Percentiles rank a stretch among this genome's conserved stretches.
These are phyloP conservation scores for Iselma pallidipennis DNA, from an alignment of 2,888 invertebrate genomes.

Conservation along the genomic window DNA sequence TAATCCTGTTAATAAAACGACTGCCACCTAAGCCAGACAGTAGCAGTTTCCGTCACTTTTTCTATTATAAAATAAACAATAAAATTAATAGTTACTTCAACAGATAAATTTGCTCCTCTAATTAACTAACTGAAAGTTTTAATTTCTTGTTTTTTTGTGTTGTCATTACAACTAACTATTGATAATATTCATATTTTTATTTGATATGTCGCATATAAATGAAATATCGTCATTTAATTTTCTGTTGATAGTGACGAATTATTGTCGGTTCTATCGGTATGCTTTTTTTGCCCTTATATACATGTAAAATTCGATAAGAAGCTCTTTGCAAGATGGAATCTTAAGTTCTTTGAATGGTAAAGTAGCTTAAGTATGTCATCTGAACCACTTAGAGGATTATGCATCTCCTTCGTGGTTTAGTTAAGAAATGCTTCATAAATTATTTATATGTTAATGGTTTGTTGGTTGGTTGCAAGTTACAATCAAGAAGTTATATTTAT, in stretches of 20 bases:
- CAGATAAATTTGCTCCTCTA: neutral
- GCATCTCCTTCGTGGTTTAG: slow-evolving; percentile 8
- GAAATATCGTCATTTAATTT: no score
- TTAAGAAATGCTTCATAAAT: slow-evolving; percentile 18
- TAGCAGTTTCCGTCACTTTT: neutral
- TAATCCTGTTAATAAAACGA: neutral
- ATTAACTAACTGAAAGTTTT: neutral
- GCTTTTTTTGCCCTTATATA: neutral
- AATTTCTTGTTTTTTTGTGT: neutral
- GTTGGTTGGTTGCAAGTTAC: neutral
- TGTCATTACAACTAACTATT: neutral
- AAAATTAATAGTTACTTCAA: neutral
- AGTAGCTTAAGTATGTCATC: slow-evolving; percentile 7
- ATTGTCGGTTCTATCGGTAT: neutral
- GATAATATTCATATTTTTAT: no score
- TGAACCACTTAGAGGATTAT: slow-evolving; percentile 9
- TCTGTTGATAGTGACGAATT: neutral
- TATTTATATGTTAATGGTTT: slow-evolving; percentile 24
- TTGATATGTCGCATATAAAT: no score
- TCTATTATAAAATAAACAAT: neutral
- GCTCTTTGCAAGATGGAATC: neutral
- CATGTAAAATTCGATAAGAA: neutral
- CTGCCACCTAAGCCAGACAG: neutral
- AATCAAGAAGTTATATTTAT: neutral
- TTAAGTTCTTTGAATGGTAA: neutral